Evolutionary conservation across 2,888 invertebrate species (phyloP), one percentile per base, ranked within the genome.

Genomic region (Podabrus alpinus): DNA sequence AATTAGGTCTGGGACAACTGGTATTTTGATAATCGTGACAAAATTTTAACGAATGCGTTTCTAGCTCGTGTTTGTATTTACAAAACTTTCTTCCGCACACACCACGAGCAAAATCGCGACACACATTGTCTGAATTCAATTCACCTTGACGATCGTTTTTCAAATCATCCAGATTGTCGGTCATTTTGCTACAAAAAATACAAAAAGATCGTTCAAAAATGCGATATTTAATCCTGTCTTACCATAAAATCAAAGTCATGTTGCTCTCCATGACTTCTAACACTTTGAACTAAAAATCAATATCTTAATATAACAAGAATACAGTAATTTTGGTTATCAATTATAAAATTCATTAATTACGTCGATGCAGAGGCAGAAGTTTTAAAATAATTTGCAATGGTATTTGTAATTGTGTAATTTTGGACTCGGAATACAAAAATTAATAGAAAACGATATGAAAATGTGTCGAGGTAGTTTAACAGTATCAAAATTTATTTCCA

Each of bases 1-100:
- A 95, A 74, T 92, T 92, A 3, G 90, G 89, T 81, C 95, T 90
- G n/a, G 90, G 89, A 83, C 95, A 95, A 76, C 92, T 90, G 62
- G 91, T 91, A 85, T 95, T 95, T 87, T 95, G 95, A 83, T 89
- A 92, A 83, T 92, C 92, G 82, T 92, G 92, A 82, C 92, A 92
- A 81, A 92, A 92, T 59, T 87, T 87, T 68, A 88, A 81, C 13
- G 80, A 70, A 68, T 87, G 78, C 81, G 83, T 72, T 83, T 88
- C 84, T 81, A 86, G 85, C 79, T 90, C 89, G 80, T 90, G 90
- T 71, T 89, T 87, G 79, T 88, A 90, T 79, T 90, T 90, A 83
- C 90, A 90, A 72, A 85, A 87, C 71, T 90, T 90, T 64, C 91
- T 84, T 75, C 89, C 89, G 80, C 92, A 92, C 15, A 89, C 87